phyloP scores from a whole-genome alignment of 2,797 vertebrate species.

The Phrynocephalus vlangalii region DNA sequence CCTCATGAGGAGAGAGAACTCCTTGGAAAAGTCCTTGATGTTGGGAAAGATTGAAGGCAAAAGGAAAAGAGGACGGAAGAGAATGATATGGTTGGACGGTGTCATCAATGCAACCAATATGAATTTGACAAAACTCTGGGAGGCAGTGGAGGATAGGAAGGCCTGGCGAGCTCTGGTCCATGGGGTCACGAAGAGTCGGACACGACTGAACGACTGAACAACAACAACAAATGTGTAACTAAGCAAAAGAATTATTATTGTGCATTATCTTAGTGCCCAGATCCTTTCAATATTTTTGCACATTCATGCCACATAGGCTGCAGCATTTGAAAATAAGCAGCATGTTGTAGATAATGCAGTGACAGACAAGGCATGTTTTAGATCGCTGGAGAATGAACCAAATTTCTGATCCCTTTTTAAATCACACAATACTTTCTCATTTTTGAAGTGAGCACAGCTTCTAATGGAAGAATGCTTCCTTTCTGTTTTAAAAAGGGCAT shows the following conservation, averaged over 20 bases:
- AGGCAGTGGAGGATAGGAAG: too few species aligned
- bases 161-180: too few species aligned
- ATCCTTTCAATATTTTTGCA: background rate
- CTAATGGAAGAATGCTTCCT: background rate
- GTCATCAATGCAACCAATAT: too few species aligned
- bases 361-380: background rate
- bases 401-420: background rate
- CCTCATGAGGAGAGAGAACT: too few species aligned
- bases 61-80: too few species aligned
- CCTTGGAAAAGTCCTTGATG: too few species aligned
- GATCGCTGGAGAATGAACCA: background rate
- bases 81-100: too few species aligned
- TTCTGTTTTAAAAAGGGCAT: background rate
- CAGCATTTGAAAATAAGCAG: background rate
- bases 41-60: too few species aligned
- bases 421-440: constrained; percentile 23
- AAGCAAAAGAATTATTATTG: background rate
- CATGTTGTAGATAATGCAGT: background rate
- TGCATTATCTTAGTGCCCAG: background rate
- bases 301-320: background rate
- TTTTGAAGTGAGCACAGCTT: background rate
- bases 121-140: too few species aligned
- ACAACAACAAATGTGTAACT: background rate
- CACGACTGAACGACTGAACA: too few species aligned
- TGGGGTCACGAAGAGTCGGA: too few species aligned